Percentiles rank a stretch among this genome's conserved stretches.
phyloP scores from a whole-genome alignment of 2,797 vertebrate species.

The Thripadectes ignobilis region DNA sequence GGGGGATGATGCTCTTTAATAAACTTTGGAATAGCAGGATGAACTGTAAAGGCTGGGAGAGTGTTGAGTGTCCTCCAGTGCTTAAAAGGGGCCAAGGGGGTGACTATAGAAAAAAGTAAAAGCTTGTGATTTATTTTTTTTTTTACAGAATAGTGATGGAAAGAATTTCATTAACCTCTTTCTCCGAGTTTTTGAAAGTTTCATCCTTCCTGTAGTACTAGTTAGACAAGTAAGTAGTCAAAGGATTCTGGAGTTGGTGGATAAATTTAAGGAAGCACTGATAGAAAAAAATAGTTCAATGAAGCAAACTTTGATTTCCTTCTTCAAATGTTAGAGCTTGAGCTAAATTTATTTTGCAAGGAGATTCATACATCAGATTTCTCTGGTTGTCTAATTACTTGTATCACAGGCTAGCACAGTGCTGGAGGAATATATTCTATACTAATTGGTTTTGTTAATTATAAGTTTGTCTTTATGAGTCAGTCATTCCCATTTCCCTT shows the following conservation, averaged over 20 bases:
- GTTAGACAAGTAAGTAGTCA: neutral
- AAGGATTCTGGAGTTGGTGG: neutral
- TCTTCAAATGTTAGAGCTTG: neutral
- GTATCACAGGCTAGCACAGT: neutral
- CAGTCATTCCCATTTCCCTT: neutral
- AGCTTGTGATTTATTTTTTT: neutral
- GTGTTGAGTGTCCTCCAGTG: neutral
- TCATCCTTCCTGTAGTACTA: neutral
- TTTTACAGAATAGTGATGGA: neutral
- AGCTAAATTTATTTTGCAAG: neutral
- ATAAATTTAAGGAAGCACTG: neutral
- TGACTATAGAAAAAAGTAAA: neutral
- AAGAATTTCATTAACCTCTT: neutral
- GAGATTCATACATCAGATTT: neutral
- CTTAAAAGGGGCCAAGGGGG: neutral
- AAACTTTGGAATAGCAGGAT: neutral
- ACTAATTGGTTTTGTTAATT: neutral
- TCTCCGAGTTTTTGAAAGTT: neutral
- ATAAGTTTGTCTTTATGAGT: neutral
- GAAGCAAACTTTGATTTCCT: neutral
- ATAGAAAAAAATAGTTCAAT: neutral
- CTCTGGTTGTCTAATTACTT: neutral
- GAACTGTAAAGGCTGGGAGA: neutral
- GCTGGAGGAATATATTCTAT: neutral
- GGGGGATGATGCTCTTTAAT: neutral